Base-by-base conservation (phyloP, 2,113 vertebrate species). In the Leptobrachium leishanense region DNA sequence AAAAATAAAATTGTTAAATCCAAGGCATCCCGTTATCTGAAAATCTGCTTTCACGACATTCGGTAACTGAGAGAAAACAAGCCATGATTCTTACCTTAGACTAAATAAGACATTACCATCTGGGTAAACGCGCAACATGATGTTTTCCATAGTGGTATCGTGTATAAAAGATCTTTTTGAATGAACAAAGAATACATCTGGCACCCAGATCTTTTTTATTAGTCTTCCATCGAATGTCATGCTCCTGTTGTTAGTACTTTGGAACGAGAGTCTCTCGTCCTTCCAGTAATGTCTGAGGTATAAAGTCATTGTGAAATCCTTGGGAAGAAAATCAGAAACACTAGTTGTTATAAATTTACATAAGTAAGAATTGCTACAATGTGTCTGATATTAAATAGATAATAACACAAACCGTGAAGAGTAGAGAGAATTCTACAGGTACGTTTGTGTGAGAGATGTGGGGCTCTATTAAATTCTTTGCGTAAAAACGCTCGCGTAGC, bases 281-380 rank as follows among this genome's bases (percentile, higher is more conserved):
- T 97, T 96, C 97, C 95, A 99, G 89, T 97, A 98, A 88, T 98
- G 96, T 57, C 94, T 92, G 87, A 98, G 93, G 83, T 98, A 97
- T 6, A 98, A 91, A 77, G 96, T 98, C 94, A 96, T 96, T 43
- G 95, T 97, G 87, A 99, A 98, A 88, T 97, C 96, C 96, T 98
- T 84, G 15, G 15, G 75, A 65, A 53, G 73, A 82, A 76, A 20
- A 39, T 77, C 84, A 82, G 76, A 65, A 55, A 86, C 81, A 86
- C 6, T 6, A 53, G 54, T 53, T 15, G 71, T 53, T 1, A 50
- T 40, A 8, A 72, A 20, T 53, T 53, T 1, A 72, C 66, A 6
- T 20, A 69, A 69, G 46, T 31, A 31, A 31, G 20, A 31, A 31
- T 31, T 31, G 20, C 20, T 31, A 1, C 20, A 31, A 31, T 31